These are phyloP conservation scores for Nymphicus hollandicus DNA, from an alignment of 2,113 vertebrate species.

Conservation along the genomic window DNA sequence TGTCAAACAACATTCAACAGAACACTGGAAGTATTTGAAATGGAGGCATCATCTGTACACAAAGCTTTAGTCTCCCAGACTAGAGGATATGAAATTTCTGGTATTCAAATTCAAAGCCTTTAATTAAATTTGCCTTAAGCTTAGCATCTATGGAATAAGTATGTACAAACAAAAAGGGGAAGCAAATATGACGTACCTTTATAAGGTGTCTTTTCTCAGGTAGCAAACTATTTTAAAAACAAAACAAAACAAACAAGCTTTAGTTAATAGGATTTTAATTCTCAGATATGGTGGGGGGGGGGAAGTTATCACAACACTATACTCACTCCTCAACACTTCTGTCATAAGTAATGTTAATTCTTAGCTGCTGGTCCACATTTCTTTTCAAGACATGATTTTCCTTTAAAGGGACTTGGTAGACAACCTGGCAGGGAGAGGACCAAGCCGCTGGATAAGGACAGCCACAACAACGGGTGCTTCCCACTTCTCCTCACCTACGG, in stretches of 20 bases:
- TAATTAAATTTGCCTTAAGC: neutral
- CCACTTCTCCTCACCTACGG: accelerated
- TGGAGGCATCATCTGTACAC: accelerated
- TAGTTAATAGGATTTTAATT: neutral
- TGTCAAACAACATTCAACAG: neutral
- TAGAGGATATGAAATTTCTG: neutral
- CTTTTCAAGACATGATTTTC: slow-evolving; percentile 84
- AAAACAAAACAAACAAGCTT: neutral
- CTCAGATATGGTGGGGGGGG: accelerated
- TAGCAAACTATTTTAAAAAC: slow-evolving; percentile 74
- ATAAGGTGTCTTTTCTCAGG: slow-evolving; percentile 88
- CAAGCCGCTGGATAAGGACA: neutral
- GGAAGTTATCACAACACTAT: neutral
- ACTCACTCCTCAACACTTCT: slow-evolving; percentile 89
- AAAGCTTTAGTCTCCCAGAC: neutral
- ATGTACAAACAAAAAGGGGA: accelerated
- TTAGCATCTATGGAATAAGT: neutral
- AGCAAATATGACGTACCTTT: slow-evolving; percentile 78
- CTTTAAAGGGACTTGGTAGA: slow-evolving; percentile 85
- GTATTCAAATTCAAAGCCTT: neutral
- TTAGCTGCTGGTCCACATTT: slow-evolving; percentile 82
- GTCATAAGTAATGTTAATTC: slow-evolving; percentile 89
- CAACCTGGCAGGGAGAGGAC: slow-evolving; percentile 69
- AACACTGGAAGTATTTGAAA: neutral
- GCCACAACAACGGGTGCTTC: accelerated